phyloP scores from a whole-genome alignment of 2,113 vertebrate genomes.

The Neopipo cinnamomea region DNA sequence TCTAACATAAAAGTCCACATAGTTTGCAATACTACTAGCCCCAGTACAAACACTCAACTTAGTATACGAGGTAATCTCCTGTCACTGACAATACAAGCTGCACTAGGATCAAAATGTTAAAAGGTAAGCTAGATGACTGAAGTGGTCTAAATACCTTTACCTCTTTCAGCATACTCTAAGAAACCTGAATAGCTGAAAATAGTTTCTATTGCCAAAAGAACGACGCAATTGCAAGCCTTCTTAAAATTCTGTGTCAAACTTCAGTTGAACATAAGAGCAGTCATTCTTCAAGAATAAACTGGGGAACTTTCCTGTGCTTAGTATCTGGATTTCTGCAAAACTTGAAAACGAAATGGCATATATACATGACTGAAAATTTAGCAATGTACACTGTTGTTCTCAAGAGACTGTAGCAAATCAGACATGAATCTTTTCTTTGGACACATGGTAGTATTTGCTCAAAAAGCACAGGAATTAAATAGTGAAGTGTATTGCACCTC shows the following conservation, averaged over 20 bases:
- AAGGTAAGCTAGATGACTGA: background rate
- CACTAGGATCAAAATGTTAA: background rate
- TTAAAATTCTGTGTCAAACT: background rate
- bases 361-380: background rate
- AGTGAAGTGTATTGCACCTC: background rate
- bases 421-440: background rate
- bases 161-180: background rate
- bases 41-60: background rate
- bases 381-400: background rate
- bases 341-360: background rate
- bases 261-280: background rate
- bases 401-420: background rate
- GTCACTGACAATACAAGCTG: background rate
- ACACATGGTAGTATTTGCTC: background rate
- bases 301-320: background rate
- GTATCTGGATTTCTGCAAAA: background rate
- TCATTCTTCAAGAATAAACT: background rate
- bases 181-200: background rate
- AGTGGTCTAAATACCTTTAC: background rate
- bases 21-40: background rate
- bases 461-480: background rate
- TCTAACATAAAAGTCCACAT: background rate
- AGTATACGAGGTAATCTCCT: background rate
- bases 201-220: background rate
- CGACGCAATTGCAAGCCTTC: background rate